Conservation (phyloP, 2,888 invertebrate species). For the Cantharis nigra region DNA sequence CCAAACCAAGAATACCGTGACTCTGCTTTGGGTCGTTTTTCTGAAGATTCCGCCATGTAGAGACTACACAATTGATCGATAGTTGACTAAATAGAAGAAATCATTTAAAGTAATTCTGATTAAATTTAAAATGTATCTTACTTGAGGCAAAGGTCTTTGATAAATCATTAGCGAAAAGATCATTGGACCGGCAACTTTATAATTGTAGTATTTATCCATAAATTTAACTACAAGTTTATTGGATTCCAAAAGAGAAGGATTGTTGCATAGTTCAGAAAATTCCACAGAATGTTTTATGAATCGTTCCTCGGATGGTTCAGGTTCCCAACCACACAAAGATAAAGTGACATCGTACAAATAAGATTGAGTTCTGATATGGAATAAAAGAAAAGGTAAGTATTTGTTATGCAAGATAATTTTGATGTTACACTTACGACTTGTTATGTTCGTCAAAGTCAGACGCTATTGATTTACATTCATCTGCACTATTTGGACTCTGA, state of each 20-base stretch:
- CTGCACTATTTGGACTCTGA: slow-evolving; percentile 89
- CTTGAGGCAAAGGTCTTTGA: slow-evolving; percentile 81
- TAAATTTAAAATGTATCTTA: slow-evolving; percentile 43
- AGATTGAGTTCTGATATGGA: slow-evolving; percentile 46
- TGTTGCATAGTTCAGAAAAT: slow-evolving; percentile 68
- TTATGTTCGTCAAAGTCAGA: slow-evolving; percentile 81
- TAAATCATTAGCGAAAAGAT: slow-evolving; percentile 86
- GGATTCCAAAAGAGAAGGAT: slow-evolving; percentile 75
- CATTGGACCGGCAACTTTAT: slow-evolving; percentile 89
- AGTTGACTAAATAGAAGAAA: slow-evolving; percentile 43
- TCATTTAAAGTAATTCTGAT: not conserved
- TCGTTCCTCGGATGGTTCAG: slow-evolving; percentile 57
- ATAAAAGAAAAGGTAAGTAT: not conserved
- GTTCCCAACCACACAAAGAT: slow-evolving; percentile 76
- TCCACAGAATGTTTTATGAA: slow-evolving; percentile 63
- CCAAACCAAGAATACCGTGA: slow-evolving; percentile 67
- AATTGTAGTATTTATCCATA: slow-evolving; percentile 86
- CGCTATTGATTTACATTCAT: slow-evolving; percentile 79
- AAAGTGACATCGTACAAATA: slow-evolving; percentile 69
- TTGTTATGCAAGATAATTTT: not conserved
- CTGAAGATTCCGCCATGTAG: slow-evolving; percentile 49
- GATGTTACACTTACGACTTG: slow-evolving; percentile 47
- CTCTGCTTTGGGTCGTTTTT: slow-evolving; percentile 30
- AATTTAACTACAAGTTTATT: slow-evolving; percentile 86
- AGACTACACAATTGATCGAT: slow-evolving; percentile 52